A percentile compares a stretch with the other conserved stretches of the same genome.
Conservation (phyloP, 2,797 vertebrate species). For the Fistularia tabacaria region DNA sequence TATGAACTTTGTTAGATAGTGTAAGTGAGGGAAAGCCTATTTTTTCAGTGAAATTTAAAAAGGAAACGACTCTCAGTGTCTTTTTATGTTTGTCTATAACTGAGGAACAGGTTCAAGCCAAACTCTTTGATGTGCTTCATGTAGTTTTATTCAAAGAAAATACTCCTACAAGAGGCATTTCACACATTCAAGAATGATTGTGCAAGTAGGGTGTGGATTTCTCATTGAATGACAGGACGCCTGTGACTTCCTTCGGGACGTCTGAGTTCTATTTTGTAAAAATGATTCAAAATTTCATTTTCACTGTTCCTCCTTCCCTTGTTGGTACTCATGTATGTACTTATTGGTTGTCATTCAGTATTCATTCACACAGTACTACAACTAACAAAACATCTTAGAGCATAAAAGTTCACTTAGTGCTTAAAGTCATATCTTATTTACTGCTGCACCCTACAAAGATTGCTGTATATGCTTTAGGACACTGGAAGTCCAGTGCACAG, state of each 20-base stretch:
- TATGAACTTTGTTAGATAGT: conserved; percentile 49
- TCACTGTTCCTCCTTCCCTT: conserved; percentile 13
- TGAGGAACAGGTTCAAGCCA: conserved; percentile 50
- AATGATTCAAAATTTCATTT: background rate
- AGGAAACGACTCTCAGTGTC: conserved; percentile 20
- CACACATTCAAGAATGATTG: conserved; percentile 13
- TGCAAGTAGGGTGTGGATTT: conserved; percentile 2
- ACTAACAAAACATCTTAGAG: conserved; percentile 39
- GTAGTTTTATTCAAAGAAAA: conserved; percentile 7
- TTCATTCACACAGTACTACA: conserved; percentile 25
- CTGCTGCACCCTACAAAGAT: conserved; percentile 65
- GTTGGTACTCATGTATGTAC: conserved; percentile 32
- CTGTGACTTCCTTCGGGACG: background rate
- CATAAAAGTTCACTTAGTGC: conserved; percentile 47
- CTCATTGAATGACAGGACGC: conserved; percentile 10
- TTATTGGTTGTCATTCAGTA: conserved; percentile 36
- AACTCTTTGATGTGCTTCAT: conserved; percentile 25
- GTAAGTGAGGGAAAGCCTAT: conserved; percentile 43
- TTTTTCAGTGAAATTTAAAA: conserved; percentile 55
- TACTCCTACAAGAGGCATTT: conserved; percentile 7
- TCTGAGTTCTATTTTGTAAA: no score
- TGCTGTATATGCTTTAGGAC: conserved; percentile 45
- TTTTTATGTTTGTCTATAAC: conserved; percentile 37
- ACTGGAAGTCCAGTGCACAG: conserved; percentile 44
- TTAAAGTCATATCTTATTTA: conserved; percentile 53